Evolutionary conservation across 2,888 invertebrate genomes (phyloP).

Genomic region (Rotaria sp.): DNA sequence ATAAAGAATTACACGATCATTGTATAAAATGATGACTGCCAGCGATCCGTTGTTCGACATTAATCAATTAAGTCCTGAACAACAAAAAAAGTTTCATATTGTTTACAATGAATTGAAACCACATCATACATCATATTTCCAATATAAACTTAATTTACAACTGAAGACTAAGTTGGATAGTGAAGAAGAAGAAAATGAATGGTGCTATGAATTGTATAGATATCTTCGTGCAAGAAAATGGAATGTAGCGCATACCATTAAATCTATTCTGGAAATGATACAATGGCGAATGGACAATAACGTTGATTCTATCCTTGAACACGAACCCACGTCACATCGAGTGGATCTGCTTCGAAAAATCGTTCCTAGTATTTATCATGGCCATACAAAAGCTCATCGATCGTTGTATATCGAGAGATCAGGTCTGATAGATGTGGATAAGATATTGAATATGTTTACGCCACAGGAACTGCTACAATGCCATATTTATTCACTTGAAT

Average conservation of each 20-base stretch:
- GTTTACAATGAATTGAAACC: not conserved
- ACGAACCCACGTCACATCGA: not conserved
- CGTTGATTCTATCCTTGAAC: not conserved
- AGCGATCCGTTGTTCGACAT: not conserved
- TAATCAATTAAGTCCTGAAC: not conserved
- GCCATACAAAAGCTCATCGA: not conserved
- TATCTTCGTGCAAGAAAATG: not conserved
- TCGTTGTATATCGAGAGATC: not conserved
- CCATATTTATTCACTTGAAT: not conserved
- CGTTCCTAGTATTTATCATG: not conserved
- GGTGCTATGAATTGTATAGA: not conserved
- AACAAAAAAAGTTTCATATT: not conserved
- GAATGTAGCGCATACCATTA: not conserved
- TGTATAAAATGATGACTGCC: not conserved
- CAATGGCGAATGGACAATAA: not conserved
- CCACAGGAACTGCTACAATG: not conserved
- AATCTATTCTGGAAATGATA: not conserved
- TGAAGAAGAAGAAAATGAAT: slow-evolving; percentile 17
- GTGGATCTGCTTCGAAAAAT: not conserved
- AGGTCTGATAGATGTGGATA: not conserved
- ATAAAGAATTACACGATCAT: not conserved
- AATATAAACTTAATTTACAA: not conserved
- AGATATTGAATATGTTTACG: slow-evolving; percentile 3
- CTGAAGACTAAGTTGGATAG: not conserved
- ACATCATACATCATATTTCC: not conserved